A percentile compares a stretch with the other conserved stretches of the same genome.
These are phyloP conservation scores for Oreotrochilus melanogaster DNA, from an alignment of 2,113 vertebrate genomes.

Conservation along the genomic window DNA sequence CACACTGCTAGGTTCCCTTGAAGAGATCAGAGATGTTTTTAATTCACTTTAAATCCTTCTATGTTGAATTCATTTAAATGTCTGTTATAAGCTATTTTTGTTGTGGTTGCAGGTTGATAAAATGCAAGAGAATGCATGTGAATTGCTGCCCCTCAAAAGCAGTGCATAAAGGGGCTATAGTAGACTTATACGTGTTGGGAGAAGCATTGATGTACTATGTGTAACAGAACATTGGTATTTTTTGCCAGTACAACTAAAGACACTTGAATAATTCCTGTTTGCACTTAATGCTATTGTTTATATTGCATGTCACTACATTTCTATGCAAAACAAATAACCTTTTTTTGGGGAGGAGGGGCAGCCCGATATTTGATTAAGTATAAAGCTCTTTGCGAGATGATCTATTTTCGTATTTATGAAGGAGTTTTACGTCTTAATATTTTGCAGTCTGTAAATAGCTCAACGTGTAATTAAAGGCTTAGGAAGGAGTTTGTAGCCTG, in stretches of 20 bases:
- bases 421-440: conserved; percentile 89
- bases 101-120: conserved; percentile 48
- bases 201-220: conserved; percentile 31
- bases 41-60: conserved; percentile 56
- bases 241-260: conserved; percentile 82
- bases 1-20: background rate
- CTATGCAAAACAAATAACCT: conserved; percentile 89
- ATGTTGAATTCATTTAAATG: conserved; percentile 38
- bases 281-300: conserved; percentile 82
- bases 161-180: conserved; percentile 35
- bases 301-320: conserved; percentile 88
- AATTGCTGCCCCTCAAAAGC: conserved; percentile 38
- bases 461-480: conserved; percentile 84
- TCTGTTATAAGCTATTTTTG: conserved; percentile 69
- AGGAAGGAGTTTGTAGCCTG: conserved; percentile 66
- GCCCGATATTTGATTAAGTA: conserved; percentile 82
- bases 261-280: conserved; percentile 87
- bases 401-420: conserved; percentile 97
- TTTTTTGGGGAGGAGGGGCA: conserved; percentile 63
- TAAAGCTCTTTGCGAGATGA: conserved; percentile 82
- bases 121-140: conserved; percentile 48
- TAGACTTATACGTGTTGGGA: conserved; percentile 19
- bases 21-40: conserved; percentile 41
- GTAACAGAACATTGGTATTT: conserved; percentile 72
- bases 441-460: conserved; percentile 83